Evolutionary conservation across 2,113 vertebrate species (phyloP).

Genomic region (Serinus canaria): DNA sequence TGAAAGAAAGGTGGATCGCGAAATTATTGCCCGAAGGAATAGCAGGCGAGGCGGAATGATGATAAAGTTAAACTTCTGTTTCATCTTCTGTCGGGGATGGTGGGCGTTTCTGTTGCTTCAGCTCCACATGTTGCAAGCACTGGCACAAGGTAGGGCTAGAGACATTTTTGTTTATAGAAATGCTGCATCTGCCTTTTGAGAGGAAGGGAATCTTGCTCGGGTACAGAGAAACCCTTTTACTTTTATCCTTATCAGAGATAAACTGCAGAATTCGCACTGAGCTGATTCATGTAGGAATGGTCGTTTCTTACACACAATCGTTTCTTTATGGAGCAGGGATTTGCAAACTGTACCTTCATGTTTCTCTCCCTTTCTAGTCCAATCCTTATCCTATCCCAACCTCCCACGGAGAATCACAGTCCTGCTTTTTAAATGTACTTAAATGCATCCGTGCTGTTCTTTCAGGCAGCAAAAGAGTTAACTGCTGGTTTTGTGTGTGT

Average conservation of each 20-base stretch:
- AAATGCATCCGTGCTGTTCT: neutral
- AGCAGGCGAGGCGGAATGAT: conserved; percentile 60
- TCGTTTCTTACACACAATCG: neutral
- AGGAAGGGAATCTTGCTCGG: neutral
- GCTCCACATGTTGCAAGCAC: conserved; percentile 82
- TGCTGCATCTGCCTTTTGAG: conserved; percentile 22
- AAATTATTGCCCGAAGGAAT: conserved; percentile 52
- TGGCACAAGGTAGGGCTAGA: conserved; percentile 82
- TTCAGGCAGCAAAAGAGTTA: conserved; percentile 60
- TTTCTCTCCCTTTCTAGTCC: neutral
- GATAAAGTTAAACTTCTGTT: conserved; percentile 78
- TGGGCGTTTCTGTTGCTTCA: conserved; percentile 82
- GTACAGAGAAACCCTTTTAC: conserved; percentile 20
- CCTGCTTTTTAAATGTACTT: neutral
- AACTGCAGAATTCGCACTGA: neutral
- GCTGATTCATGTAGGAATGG: conserved; percentile 13
- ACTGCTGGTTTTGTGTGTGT: neutral
- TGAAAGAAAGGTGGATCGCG: conserved; percentile 17
- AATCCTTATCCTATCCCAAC: neutral
- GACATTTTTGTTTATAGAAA: conserved; percentile 49
- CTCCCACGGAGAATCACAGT: neutral
- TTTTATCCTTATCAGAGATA: conserved; percentile 3
- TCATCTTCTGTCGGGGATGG: conserved; percentile 72
- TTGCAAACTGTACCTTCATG: neutral
- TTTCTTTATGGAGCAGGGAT: conserved; percentile 26